Base-by-base conservation (phyloP, 2,113 vertebrate genomes). In the Melanerpes formicivorus region DNA sequence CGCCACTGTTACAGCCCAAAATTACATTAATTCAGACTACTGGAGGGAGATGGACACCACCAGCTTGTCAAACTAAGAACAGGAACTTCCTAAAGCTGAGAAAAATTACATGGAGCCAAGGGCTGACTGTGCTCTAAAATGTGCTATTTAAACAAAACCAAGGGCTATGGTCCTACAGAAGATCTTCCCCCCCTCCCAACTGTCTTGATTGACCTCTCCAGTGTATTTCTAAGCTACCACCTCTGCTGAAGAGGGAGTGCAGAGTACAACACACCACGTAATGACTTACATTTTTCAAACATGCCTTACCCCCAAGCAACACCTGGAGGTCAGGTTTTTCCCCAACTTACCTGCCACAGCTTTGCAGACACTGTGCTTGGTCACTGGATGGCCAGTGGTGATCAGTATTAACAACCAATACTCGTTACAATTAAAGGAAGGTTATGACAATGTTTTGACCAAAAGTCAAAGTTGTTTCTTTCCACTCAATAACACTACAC, bases 331-430 rank as follows among this genome's bases (percentile, higher is more conserved):
- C 30, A 30, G 32, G 18, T 79, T n/a, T 60, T 60, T 75, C 69
- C 64, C 55, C 72, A 50, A 34, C 89, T 92, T 60, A 93, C 92
- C 94, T 90, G 83, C 15, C n/a, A 1, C 37, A 54, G 82, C 34
- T 29, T 14, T 40, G 66, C 63, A 30, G 84, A 32, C 3, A 1
- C 37, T 1, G 6, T 8, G 62, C 69, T 63, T 25, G 1, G 16
- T 9, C 15, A 1, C 40, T 9, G 42, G 40, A 5, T 3, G 1
- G 62, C 55, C 16, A 9, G 8, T 0, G 46, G 10, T 4, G 55
- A 40, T 23, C 1, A 8, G 30, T 17, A 48, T 14, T n/a, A 4
- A 70, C 14, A 88, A 25, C 14, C 79, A 30, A 34, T 29, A 1
- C 56, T 44, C 16, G 17, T 14, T 29, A 11, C 42, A 52, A 2